Conservation (phyloP, 2,797 vertebrate genomes). For the Adrianichthys oophorus region DNA sequence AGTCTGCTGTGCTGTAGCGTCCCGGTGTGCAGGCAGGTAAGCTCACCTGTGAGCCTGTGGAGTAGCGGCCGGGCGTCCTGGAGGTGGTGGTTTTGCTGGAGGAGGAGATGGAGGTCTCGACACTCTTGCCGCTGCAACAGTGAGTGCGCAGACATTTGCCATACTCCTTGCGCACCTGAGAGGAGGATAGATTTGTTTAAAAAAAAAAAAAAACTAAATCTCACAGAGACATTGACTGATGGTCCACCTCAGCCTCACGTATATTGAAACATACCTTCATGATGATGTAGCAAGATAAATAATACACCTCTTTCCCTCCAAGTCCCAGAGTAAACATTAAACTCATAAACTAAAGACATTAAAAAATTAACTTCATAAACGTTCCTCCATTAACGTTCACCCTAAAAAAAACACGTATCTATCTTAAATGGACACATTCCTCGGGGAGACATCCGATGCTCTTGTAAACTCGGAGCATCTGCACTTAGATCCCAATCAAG, state of each 20-base stretch:
- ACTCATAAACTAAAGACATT: conserved; percentile 44
- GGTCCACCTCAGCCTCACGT: conserved; percentile 4
- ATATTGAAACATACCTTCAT: conserved; percentile 14
- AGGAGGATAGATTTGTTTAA: background rate
- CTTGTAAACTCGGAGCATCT: conserved; percentile 70
- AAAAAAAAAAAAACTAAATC: no score
- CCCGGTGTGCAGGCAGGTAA: conserved; percentile 77
- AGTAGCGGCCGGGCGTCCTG: conserved; percentile 93
- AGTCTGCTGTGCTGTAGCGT: conserved; percentile 79
- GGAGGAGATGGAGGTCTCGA: conserved; percentile 94
- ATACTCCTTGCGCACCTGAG: conserved; percentile 95
- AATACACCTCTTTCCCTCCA: conserved; percentile 17
- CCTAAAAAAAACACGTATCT: conserved; percentile 39
- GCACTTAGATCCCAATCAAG: conserved; percentile 78
- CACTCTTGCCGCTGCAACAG: conserved; percentile 97
- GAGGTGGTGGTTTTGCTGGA: conserved; percentile 96
- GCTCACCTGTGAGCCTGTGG: conserved; percentile 97
- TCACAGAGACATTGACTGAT: conserved; percentile 1
- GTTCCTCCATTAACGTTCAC: conserved; percentile 34
- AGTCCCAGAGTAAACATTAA: conserved; percentile 38
- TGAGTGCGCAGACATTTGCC: conserved; percentile 96
- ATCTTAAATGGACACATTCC: conserved; percentile 51
- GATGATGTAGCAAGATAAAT: conserved; percentile 10
- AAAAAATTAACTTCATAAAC: conserved; percentile 57
- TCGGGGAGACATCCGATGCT: conserved; percentile 54